phyloP scores from a whole-genome alignment of 2,797 vertebrate genomes.

The Cyprinella venusta region DNA sequence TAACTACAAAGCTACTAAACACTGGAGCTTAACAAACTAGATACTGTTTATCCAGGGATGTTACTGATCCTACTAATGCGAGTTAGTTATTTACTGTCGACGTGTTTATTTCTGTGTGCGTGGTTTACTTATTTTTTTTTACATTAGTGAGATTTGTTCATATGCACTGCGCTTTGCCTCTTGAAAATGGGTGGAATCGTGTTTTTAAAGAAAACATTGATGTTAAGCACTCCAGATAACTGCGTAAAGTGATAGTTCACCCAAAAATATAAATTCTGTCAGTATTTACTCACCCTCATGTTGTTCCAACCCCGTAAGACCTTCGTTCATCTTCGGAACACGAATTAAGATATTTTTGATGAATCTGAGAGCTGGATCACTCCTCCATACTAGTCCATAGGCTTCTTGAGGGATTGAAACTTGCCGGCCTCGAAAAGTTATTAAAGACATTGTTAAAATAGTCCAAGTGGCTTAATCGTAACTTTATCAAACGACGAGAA shows the following conservation, averaged over 20 bases:
- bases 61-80: slow-evolving; percentile 47
- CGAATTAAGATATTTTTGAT: too few relatives aligned
- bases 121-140: slow-evolving; percentile 28
- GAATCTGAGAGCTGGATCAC: too few relatives aligned
- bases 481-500: too few relatives aligned
- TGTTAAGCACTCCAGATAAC: slow-evolving; percentile 1
- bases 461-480: too few relatives aligned
- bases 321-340: too few relatives aligned
- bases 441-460: too few relatives aligned
- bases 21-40: slow-evolving; percentile 42
- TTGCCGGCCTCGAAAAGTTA: too few relatives aligned
- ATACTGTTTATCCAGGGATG: slow-evolving; percentile 46
- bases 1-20: slow-evolving; percentile 46
- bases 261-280: too few relatives aligned
- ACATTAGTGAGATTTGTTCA: slow-evolving; percentile 6
- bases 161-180: slow-evolving; percentile 9
- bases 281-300: too few relatives aligned
- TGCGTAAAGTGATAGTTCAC: neutral
- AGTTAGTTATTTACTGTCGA: slow-evolving; percentile 35
- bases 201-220: neutral
- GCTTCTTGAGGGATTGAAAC: too few relatives aligned
- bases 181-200: neutral
- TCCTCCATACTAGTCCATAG: too few relatives aligned
- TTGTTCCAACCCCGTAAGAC: too few relatives aligned
- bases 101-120: slow-evolving; percentile 4